phyloP scores from a whole-genome alignment of 2,797 vertebrate genomes.

The Mus caroli region DNA sequence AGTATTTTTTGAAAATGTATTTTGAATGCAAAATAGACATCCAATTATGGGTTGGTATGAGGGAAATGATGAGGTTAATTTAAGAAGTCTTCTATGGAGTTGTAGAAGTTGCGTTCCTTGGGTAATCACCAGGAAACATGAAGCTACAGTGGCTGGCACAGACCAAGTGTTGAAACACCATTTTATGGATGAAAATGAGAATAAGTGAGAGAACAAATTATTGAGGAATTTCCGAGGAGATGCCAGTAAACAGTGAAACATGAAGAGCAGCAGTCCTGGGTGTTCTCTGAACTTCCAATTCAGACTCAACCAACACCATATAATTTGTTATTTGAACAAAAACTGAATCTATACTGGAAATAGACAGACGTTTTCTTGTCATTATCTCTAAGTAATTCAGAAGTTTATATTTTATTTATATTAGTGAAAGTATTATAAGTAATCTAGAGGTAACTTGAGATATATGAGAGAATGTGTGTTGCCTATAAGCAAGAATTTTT shows the following conservation, averaged over 20 bases:
- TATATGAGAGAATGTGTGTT: too few relatives aligned
- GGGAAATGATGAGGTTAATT: not conserved
- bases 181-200: not conserved
- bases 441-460: not conserved
- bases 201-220: not conserved
- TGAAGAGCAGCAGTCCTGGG: fast-evolving
- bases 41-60: not conserved
- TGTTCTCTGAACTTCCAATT: not conserved
- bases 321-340: not conserved
- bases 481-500: not conserved
- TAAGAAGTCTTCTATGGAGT: not conserved
- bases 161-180: not conserved
- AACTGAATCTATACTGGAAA: too few relatives aligned
- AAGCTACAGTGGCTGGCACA: not conserved
- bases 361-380: not conserved
- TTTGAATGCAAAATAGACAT: not conserved
- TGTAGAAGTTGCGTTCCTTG: not conserved
- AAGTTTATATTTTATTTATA: not conserved
- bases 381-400: not conserved
- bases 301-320: not conserved
- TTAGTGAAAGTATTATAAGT: not conserved
- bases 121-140: not conserved
- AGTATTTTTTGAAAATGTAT: not conserved
- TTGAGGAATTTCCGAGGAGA: not conserved
- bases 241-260: not conserved